Conservation (phyloP, 2,113 vertebrate species). For the Ciconia boyciana region DNA sequence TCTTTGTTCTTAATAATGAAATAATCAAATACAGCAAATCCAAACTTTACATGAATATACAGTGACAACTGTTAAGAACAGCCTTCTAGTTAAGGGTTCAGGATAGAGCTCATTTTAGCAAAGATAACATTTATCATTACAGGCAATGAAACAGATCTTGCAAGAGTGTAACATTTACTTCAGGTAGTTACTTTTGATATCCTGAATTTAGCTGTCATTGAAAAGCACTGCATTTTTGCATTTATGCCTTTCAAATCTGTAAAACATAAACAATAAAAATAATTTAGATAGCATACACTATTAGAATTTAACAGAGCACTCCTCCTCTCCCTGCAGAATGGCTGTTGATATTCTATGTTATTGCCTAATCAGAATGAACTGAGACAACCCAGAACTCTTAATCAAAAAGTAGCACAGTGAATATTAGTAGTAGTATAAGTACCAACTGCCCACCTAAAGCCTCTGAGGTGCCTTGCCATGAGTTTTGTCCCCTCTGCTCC, state of each 20-base stretch:
- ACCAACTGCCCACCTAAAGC: background rate
- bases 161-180: background rate
- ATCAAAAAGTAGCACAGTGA: background rate
- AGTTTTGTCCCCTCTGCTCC: background rate
- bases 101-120: background rate
- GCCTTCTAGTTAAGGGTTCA: no score
- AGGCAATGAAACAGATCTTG: background rate
- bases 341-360: background rate
- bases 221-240: background rate
- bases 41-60: background rate
- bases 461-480: background rate
- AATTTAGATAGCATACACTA: background rate
- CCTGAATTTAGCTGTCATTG: background rate
- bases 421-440: background rate
- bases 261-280: background rate
- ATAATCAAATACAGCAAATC: background rate
- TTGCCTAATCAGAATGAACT: background rate
- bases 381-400: background rate
- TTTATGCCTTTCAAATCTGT: background rate
- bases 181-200: background rate
- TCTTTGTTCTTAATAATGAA: background rate
- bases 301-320: background rate
- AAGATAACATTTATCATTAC: background rate
- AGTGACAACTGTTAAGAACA: background rate
- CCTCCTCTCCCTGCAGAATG: background rate